These are phyloP conservation scores for Nannospalax galili DNA, from an alignment of 2,113 vertebrate genomes.

Conservation along the genomic window DNA sequence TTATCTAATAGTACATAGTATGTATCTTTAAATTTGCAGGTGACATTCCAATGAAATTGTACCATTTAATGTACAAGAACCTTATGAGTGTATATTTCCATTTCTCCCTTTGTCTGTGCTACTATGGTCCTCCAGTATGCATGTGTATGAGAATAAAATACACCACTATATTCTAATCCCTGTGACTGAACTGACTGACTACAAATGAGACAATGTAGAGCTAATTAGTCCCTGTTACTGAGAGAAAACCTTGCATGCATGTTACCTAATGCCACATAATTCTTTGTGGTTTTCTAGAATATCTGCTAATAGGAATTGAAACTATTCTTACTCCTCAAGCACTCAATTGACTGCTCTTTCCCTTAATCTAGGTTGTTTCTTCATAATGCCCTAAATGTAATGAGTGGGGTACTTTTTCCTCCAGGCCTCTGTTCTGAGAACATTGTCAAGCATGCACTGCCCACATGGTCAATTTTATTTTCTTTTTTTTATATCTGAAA, in stretches of 20 bases:
- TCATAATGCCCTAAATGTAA: background rate
- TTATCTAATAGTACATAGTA: slow-evolving; percentile 16
- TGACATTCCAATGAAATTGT: background rate
- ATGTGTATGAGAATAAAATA: background rate
- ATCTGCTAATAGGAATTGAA: background rate
- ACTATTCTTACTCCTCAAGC: background rate
- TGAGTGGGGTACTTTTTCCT: background rate
- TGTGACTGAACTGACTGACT: too few relatives aligned
- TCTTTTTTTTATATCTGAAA: too few relatives aligned
- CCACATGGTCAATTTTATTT: background rate
- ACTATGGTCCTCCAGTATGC: background rate
- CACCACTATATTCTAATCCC: background rate
- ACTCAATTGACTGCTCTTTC: background rate
- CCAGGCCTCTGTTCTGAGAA: background rate
- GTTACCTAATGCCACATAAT: background rate
- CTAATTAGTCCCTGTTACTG: background rate
- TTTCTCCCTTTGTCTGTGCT: background rate
- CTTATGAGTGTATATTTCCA: background rate
- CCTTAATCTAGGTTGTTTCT: background rate
- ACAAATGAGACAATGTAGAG: background rate
- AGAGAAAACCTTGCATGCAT: background rate
- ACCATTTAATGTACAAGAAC: background rate
- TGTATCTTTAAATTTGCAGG: background rate
- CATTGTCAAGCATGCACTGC: background rate
- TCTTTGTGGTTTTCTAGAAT: slow-evolving; percentile 6